These are phyloP conservation scores for Pipistrellus pygmaeus DNA, from an alignment of 2,797 vertebrate species.

Conservation along the genomic window DNA sequence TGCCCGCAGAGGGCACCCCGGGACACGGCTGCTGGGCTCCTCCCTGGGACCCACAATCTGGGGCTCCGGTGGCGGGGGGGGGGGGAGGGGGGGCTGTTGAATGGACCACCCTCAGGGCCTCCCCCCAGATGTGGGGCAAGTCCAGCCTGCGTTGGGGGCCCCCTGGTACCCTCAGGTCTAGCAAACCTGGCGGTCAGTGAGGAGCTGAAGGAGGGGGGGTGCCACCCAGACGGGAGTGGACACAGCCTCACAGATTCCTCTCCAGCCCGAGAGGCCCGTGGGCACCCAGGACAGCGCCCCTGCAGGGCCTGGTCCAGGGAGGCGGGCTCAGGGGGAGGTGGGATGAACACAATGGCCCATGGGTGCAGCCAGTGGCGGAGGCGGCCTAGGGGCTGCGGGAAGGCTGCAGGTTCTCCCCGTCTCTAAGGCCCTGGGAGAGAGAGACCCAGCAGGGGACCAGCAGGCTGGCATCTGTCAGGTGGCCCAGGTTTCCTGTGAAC, in stretches of 20 bases:
- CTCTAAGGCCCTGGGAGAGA: neutral
- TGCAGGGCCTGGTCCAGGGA: too few relatives aligned
- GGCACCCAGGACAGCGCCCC: fast-evolving
- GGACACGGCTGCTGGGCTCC: fast-evolving
- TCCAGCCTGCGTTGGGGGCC: neutral
- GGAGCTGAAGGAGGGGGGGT: neutral
- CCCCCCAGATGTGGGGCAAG: neutral
- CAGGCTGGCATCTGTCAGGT: too few relatives aligned
- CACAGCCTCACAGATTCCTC: too few relatives aligned
- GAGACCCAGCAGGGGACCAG: neutral
- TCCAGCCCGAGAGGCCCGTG: too few relatives aligned
- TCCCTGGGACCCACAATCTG: neutral
- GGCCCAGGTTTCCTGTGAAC: neutral
- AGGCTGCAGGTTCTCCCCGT: neutral
- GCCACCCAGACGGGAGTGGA: neutral
- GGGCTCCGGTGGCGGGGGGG: neutral
- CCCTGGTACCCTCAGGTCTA: fast-evolving
- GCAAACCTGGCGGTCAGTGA: neutral
- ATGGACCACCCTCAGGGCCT: fast-evolving
- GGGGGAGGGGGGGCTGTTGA: too few relatives aligned
- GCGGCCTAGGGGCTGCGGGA: neutral
- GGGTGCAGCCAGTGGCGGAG: neutral
- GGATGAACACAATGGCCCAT: too few relatives aligned
- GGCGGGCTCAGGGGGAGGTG: fast-evolving
- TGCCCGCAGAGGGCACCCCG: fast-evolving